Base-by-base conservation (phyloP, 30 jellyfish, hydroid and myxozoan genomes). In the Hydractinia symbiolongicarpus region DNA sequence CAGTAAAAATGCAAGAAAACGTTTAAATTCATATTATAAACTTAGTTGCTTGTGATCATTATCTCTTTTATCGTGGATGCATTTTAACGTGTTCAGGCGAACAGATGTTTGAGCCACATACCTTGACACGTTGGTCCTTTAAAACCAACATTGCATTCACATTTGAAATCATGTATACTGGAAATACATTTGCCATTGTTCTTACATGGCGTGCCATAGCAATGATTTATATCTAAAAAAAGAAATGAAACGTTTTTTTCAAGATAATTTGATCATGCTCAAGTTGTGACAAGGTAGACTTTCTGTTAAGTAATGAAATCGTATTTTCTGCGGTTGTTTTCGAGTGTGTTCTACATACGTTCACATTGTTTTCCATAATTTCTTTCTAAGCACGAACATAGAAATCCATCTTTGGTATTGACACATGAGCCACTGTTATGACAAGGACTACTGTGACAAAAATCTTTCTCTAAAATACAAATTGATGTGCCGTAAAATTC, bases 121-220 rank as follows among this genome's bases (percentile, higher is more conserved):
- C 99, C 94, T 79, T 87, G 94, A 73, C 99, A 93, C 14, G 71
- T 66, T 16, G 83, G 82, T 55, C 99, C 99, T 5, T 93, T 86
- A 75, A 81, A 93, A 51, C 99, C 99, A 50, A 88, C 17, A 17
- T 84, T 68, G 55, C 99, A 93, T 9, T 89, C 86, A 75, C 99
- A 93, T 53, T 84, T 82, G 83, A 73, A 81, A 7, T 84, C 95
- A 50, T 77, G 88, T 1, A 81, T 78, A 15, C 73, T 44, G 79
- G 90, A 78, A 61, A 77, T 88, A 76, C 99, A 93, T 76, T 87
- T 93, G 58, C 94, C 99, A 30, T 90, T 94, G 61, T 93, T 93
- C 64, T 76, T 84, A 76, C 99, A 93, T 7, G 99, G 99, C 44
- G 73, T 40, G 52, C 82, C 96, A 61, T 57, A 76, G 72, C 99